Conservation (phyloP, 2,888 invertebrate species). For the Nymphalis c-album region DNA sequence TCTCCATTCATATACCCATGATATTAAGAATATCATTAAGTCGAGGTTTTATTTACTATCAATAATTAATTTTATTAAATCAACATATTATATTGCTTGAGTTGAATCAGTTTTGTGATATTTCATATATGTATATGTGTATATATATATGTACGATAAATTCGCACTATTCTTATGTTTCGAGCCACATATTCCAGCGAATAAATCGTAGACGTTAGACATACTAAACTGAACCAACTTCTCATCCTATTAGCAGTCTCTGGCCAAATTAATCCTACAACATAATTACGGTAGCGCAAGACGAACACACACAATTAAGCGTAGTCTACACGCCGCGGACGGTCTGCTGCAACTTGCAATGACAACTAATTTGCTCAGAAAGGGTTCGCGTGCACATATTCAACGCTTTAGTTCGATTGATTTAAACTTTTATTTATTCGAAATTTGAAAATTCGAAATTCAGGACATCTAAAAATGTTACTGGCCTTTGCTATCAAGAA, state of each 20-base stretch:
- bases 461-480: too few species aligned
- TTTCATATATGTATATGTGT: too few species aligned
- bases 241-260: conserved; percentile 14
- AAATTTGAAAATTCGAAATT: too few species aligned
- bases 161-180: too few species aligned
- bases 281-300: conserved; percentile 20
- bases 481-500: too few species aligned
- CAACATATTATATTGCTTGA: too few species aligned
- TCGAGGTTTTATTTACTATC: not conserved
- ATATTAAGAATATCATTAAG: not conserved
- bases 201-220: too few species aligned
- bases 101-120: too few species aligned
- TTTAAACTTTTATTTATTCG: not conserved
- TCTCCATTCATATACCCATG: not conserved
- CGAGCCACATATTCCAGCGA: too few species aligned
- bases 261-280: conserved; percentile 19
- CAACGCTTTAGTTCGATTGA: conserved; percentile 4
- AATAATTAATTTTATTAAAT: too few species aligned
- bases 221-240: conserved; percentile 2
- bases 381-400: conserved; percentile 9
- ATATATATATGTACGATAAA: too few species aligned
- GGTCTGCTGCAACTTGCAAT: conserved; percentile 33
- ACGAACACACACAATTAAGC: conserved; percentile 30
- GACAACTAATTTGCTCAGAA: conserved; percentile 37
- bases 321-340: conserved; percentile 32